phyloP scores from a whole-genome alignment of 2,888 invertebrate species.

The Eurytoma californica region DNA sequence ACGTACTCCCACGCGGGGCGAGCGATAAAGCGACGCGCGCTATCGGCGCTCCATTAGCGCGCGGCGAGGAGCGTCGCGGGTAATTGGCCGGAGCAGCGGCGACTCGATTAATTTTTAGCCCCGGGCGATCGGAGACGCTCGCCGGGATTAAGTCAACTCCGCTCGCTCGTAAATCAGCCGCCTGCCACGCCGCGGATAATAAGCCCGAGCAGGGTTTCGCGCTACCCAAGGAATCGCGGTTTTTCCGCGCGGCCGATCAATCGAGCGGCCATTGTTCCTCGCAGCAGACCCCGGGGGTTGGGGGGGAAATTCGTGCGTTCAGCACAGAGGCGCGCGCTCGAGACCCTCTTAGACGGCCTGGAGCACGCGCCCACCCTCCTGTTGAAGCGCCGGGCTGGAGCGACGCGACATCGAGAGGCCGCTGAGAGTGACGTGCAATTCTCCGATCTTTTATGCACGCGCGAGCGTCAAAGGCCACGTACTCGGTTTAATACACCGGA shows the following conservation, averaged over 20 bases:
- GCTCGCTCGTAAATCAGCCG: conserved; percentile 65
- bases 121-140: conserved; percentile 45
- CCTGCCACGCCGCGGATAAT: conserved; percentile 63
- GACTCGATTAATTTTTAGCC: conserved; percentile 45
- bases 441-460: background rate
- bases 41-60: conserved; percentile 12
- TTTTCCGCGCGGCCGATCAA: conserved; percentile 17
- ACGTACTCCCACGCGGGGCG: background rate
- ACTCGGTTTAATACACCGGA: background rate
- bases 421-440: conserved; percentile 44
- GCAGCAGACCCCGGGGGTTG: background rate
- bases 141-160: conserved; percentile 63
- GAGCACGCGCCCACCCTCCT: background rate
- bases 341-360: conserved; percentile 2
- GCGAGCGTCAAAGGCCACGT: conserved; percentile 2
- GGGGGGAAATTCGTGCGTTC: conserved; percentile 15
- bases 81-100: conserved; percentile 8
- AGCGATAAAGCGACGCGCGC: conserved; percentile 18
- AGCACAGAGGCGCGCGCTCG: conserved; percentile 5
- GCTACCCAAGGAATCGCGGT: conserved; percentile 51
- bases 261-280: conserved; percentile 33
- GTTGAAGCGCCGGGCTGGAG: background rate
- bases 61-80: background rate
- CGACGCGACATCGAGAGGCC: conserved; percentile 36
- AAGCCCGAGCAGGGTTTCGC: conserved; percentile 65